Percentiles rank a stretch among this genome's conserved stretches.
Evolutionary conservation across 1,140 invertebrate genomes (phyloP).

Genomic region (Pogonognathellus flavescens): DNA sequence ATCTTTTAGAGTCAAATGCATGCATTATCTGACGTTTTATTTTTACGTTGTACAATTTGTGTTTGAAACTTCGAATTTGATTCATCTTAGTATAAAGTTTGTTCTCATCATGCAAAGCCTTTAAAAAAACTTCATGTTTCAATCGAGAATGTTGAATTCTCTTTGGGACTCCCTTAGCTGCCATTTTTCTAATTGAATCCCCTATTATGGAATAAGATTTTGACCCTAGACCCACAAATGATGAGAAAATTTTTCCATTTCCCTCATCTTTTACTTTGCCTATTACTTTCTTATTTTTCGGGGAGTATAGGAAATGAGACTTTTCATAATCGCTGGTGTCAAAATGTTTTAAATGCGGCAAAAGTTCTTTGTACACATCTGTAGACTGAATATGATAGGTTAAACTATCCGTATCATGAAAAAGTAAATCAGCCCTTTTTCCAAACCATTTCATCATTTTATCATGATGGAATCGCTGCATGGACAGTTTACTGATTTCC

Average conservation of each 20-base stretch:
- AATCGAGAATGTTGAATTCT: neutral
- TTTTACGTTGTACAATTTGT: neutral
- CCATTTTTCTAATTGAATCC: neutral
- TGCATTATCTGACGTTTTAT: neutral
- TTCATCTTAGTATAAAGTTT: neutral
- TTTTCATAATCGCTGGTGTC: neutral
- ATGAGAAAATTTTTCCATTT: neutral
- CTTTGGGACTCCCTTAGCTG: neutral
- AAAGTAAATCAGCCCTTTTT: neutral
- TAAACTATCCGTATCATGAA: constrained; percentile 1
- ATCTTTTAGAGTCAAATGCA: neutral
- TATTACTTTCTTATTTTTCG: neutral
- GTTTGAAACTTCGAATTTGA: neutral
- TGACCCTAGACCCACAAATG: neutral
- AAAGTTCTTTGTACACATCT: neutral
- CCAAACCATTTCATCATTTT: neutral
- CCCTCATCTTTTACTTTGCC: neutral
- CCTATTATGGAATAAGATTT: neutral
- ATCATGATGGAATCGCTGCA: neutral
- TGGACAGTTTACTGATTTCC: neutral
- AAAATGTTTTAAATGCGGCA: neutral
- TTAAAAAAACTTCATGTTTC: neutral
- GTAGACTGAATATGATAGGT: neutral
- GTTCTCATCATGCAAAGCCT: neutral
- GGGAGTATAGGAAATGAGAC: neutral